Evolutionary conservation across 2,113 vertebrate species (phyloP), one percentile per base, ranked within the genome.

Genomic region (Mohoua ochrocephala): DNA sequence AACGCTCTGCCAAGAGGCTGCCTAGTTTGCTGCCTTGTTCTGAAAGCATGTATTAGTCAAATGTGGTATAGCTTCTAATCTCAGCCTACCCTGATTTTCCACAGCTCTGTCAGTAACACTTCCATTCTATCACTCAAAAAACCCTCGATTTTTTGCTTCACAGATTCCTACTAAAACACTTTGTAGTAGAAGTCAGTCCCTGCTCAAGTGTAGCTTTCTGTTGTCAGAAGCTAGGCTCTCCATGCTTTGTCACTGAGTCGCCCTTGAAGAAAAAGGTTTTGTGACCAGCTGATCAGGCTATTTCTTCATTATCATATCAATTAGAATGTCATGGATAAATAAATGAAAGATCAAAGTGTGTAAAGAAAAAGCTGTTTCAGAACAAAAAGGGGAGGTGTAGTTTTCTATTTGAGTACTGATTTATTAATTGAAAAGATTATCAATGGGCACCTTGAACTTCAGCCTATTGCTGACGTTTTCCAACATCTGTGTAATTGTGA

Each of bases 331-430:
- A 44, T 39, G 13, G 26, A 30, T 78, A 97, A 82, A 87, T 68
- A 94, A 93, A 67, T 56, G 85, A 81, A 83, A 92, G 65, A 97
- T 91, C 68, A 91, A 96, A 56, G 50, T 85, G 44, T 85, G 57
- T 93, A 93, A 96, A 95, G 52, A 45, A 27, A 67, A 95, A 84
- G 2, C 20, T 80, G 53, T 13, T 96, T 93, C 57, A 47, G 64
- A 91, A 30, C 30, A 77, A 80, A 94, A 79, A 69, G 15, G 13
- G 7, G 4, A 57, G 5, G 5, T 84, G 11, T 81, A 42, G 31
- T 35, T 87, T 95, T 94, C 60, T 95, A 42, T 84, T 95, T 96
- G 84, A 90, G 59, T 75, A 94, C 50, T 91, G 67, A 93, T 95
- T 97, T 91, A 85, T 93, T 76, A 61, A 70, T 93, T 90, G 52